Base-by-base conservation (phyloP, 2,797 vertebrate species). In the Nothura maculosa region DNA sequence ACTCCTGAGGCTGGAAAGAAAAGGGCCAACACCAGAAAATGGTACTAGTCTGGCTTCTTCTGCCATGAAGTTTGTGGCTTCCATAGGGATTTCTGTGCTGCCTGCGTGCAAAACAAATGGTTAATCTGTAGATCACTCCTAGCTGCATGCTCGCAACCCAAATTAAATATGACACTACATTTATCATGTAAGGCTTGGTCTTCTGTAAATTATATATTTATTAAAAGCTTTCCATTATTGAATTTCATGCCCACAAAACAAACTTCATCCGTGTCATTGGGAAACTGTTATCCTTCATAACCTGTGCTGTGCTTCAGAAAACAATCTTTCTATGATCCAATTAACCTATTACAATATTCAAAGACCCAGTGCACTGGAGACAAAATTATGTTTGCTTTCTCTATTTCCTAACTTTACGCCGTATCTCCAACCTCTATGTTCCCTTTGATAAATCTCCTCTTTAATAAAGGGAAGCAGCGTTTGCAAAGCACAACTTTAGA, bases 341-440 rank as follows among this genome's bases (percentile, higher is more conserved):
- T 96, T 96, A 97, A 96, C 88, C 92, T 96, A 95, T 97, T 96
- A 95, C 64, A 96, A 83, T 93, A 95, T 95, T 95, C 82, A 97
- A 96, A 96, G 78, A 95, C 86, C 89, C 60, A 2, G 93, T 75
- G 74, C 72, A 80, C 45, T 62, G 83, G 93, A 94, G 90, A 90
- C 55, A 90, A 92, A 97, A 92, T 86, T 55, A 96, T 95, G 84
- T 96, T 96, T 97, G 69, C 94, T 74, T 78, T 70, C 73, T 82
- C 63, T 32, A 47, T 88, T 77, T 94, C 96, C 94, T 92, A 96
- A 92, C 72, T 96, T 93, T 95, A 66, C 87, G 74, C 64, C 75
- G 0, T 74, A 95, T 96, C 96, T 95, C 54, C 55, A 68, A 36
- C 48, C 69, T 60, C 64, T 64, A 94, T 70, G 62, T 81, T 94